Evolutionary conservation across 2,797 vertebrate genomes (phyloP).

Genomic region (Gambelia wislizenii): DNA sequence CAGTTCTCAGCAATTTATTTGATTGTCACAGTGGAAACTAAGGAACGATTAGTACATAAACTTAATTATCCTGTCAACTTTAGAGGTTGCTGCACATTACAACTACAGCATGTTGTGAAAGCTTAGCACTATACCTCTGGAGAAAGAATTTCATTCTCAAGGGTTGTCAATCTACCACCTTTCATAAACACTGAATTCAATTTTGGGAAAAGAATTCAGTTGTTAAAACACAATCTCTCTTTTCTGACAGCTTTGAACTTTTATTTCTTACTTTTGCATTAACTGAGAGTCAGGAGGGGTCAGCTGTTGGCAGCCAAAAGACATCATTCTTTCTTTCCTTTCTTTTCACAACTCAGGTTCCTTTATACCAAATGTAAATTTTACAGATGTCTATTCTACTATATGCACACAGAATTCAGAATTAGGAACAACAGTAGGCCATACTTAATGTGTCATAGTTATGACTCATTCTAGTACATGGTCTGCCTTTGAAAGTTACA

Average conservation of each 20-base stretch:
- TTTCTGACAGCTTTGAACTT: constrained; percentile 34
- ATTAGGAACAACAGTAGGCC: not conserved
- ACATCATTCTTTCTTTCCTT: constrained; percentile 22
- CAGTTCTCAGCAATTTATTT: constrained; percentile 17
- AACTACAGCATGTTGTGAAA: constrained; percentile 17
- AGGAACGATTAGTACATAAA: constrained; percentile 16
- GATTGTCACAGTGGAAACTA: not conserved
- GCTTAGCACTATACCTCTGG: constrained; percentile 8
- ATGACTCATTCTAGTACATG: not conserved
- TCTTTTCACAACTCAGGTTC: not conserved
- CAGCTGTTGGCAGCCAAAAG: not conserved
- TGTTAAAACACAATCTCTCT: constrained; percentile 23
- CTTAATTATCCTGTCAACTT: constrained; percentile 32
- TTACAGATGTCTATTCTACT: not conserved
- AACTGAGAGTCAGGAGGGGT: not conserved
- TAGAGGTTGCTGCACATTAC: constrained; percentile 1
- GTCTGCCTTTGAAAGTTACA: not conserved
- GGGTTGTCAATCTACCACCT: constrained; percentile 29
- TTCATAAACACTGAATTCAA: constrained; percentile 38
- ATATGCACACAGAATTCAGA: not conserved
- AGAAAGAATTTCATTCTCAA: constrained; percentile 30
- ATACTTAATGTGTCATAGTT: not conserved
- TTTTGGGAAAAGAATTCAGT: constrained; percentile 35
- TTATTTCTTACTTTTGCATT: constrained; percentile 27
- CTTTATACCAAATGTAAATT: constrained; percentile 7